These are phyloP conservation scores for Danio albolineatus DNA, from an alignment of 2,797 vertebrate genomes.

Conservation along the genomic window DNA sequence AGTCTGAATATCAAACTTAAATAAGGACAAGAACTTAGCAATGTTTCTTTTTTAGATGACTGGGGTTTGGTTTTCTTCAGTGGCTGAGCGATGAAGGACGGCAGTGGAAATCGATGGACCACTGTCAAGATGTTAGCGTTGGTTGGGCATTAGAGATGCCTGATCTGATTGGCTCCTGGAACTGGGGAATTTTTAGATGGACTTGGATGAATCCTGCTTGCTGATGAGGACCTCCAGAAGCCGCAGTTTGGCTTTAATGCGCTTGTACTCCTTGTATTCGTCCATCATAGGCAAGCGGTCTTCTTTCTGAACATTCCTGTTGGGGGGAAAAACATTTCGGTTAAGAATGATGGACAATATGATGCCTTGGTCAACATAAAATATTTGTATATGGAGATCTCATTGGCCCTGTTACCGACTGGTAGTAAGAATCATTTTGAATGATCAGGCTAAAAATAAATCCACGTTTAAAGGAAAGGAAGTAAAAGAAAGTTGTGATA, in stretches of 20 bases:
- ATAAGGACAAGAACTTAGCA: slow-evolving; percentile 21
- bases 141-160: background rate
- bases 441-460: no score
- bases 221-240: slow-evolving; percentile 97
- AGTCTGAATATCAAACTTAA: slow-evolving; percentile 13
- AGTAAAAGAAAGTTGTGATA: no score
- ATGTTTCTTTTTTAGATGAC: background rate
- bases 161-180: slow-evolving; percentile 66
- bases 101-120: background rate
- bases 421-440: no score
- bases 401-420: no score
- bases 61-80: background rate
- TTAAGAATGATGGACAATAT: background rate
- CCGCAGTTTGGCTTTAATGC: slow-evolving; percentile 96
- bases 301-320: slow-evolving; percentile 94
- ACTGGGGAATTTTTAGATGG: slow-evolving; percentile 84
- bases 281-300: slow-evolving; percentile 92
- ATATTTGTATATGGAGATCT: no score
- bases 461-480: no score
- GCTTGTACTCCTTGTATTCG: slow-evolving; percentile 96
- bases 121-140: slow-evolving; percentile 41
- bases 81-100: background rate
- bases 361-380: background rate
- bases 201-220: slow-evolving; percentile 98
- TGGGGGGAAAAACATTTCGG: background rate